Conservation (phyloP, 2,113 vertebrate species). For the Podarcis muralis region DNA sequence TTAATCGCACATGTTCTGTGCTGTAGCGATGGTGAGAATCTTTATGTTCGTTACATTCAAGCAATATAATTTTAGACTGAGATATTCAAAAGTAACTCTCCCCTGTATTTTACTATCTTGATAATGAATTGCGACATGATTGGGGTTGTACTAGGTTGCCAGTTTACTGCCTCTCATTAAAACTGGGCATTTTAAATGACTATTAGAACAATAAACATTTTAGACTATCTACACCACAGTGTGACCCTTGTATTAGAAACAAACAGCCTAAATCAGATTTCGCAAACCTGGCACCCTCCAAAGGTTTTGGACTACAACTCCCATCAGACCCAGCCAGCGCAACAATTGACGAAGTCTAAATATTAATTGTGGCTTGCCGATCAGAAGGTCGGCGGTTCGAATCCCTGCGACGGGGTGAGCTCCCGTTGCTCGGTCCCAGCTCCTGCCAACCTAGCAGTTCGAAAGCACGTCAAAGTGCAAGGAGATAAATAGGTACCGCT, state of each 20-base stretch:
- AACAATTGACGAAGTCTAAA: too few relatives aligned
- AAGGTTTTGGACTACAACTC: too few relatives aligned
- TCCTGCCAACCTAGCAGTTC: too few relatives aligned
- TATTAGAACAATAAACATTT: not conserved
- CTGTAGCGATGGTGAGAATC: conserved; percentile 40
- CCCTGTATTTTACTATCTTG: conserved; percentile 6
- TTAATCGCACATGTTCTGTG: conserved; percentile 67
- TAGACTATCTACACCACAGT: not conserved
- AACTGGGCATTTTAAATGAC: not conserved
- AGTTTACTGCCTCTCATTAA: not conserved
- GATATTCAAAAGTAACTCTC: conserved; percentile 36
- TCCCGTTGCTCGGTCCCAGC: too few relatives aligned
- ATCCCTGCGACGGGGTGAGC: too few relatives aligned
- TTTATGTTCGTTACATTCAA: conserved; percentile 22
- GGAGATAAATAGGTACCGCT: too few relatives aligned
- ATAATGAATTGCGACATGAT: conserved; percentile 43
- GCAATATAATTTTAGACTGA: not conserved
- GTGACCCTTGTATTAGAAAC: not conserved
- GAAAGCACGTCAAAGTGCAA: too few relatives aligned
- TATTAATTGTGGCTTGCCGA: too few relatives aligned
- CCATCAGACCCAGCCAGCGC: too few relatives aligned
- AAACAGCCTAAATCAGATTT: not conserved
- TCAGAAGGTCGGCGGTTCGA: too few relatives aligned
- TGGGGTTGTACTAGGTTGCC: not conserved
- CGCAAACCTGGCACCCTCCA: too few relatives aligned